Base-by-base conservation (phyloP, 2,113 vertebrate genomes). In the Crotalus tigris region DNA sequence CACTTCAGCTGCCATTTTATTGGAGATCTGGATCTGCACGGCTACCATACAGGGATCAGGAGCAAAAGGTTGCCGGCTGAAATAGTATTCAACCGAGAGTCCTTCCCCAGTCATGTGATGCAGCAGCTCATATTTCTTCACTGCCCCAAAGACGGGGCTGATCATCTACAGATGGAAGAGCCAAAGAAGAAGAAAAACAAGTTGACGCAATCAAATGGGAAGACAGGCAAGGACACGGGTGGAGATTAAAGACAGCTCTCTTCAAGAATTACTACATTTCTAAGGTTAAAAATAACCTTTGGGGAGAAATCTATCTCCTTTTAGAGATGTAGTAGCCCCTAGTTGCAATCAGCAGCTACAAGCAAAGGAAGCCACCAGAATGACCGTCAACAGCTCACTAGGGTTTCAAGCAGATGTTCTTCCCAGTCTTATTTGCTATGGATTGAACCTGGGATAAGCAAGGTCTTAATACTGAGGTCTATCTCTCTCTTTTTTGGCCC, bases 81-180 rank as follows among this genome's bases (percentile, higher is more conserved):
- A 99, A 96, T 98, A 98, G 94, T 99, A 99, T 95, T 98, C 98
- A 19, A 99, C 98, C 0, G 98, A 98, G 92, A 99, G 98, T 13
- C 99, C 99, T 97, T 99, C 99, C 0, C 99, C 99, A 0, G 98
- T 98, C 93, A 99, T 99, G 0, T 99, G 98, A 95, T 99, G 99
- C 94, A 99, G 97, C 94, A 99, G 97, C 97, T 99, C 99, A 0
- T 98, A 98, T 93, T 95, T 98, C 96, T 97, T 98, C 94, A 98
- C 94, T 0, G 96, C 19, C 0, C 98, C 95, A 0, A 98, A 98
- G 0, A 91, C 95, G 0, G 98, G 96, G 94, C 96, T 98, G 93
- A 98, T 97, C 93, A 98, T 97, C 99, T 99, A 94, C 1, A 29
- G 1, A 23, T 49, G 90, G 15, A 0, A 51, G 33, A 19, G 44